Percentiles rank a stretch among this genome's conserved stretches.
phyloP scores from a whole-genome alignment of 2,113 vertebrate species.

The Stictonetta naevosa region DNA sequence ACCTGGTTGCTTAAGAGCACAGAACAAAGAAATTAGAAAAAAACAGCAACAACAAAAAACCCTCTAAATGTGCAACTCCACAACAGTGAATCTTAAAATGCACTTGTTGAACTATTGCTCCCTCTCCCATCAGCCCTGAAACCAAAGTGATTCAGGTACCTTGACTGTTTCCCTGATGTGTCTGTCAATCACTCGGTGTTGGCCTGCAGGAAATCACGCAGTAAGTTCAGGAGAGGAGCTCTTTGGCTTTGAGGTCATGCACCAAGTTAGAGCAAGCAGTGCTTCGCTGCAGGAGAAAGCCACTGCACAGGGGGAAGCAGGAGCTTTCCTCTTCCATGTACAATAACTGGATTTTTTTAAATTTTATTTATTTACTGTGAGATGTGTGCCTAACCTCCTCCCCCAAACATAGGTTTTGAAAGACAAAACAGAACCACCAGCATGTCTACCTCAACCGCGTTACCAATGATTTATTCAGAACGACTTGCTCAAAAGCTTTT shows the following conservation, averaged over 20 bases:
- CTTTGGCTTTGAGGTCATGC: slow-evolving; percentile 3
- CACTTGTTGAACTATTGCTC: background rate
- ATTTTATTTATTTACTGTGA: background rate
- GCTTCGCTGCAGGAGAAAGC: background rate
- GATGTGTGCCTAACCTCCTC: background rate
- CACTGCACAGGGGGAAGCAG: background rate
- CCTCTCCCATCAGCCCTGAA: background rate
- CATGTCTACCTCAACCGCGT: background rate
- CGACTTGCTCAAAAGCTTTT: background rate
- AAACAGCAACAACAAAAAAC: background rate
- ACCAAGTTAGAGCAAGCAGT: background rate
- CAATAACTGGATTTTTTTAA: background rate
- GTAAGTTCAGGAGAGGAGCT: background rate
- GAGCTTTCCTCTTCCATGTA: background rate
- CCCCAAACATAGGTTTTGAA: background rate
- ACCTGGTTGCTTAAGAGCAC: background rate
- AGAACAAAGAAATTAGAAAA: background rate
- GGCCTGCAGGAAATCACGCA: background rate
- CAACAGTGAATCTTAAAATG: background rate
- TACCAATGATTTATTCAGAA: background rate
- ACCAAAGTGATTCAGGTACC: background rate
- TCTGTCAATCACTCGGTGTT: background rate
- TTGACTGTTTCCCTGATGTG: background rate
- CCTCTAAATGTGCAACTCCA: background rate
- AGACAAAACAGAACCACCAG: background rate